A percentile compares a stretch with the other conserved stretches of the same genome.
Conservation (phyloP, 92 coral and sea anemone genomes). For the Umimayanthus kanabou region DNA sequence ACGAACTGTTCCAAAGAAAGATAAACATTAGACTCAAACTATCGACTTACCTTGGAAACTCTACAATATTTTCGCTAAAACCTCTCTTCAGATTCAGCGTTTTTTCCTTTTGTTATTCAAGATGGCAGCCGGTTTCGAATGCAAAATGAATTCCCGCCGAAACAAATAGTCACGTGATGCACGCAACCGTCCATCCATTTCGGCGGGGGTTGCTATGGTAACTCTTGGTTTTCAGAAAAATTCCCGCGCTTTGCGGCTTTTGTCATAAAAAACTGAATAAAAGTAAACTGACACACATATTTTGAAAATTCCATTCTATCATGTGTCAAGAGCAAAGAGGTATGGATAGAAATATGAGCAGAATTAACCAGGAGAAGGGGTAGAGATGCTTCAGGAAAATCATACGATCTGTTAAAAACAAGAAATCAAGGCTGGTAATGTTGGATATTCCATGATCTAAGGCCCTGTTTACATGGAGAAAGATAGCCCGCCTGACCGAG, state of each 20-base stretch:
- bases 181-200: slow-evolving; percentile 44
- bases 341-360: too few species aligned
- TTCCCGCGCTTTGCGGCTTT: slow-evolving; percentile 9
- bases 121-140: slow-evolving; percentile 95
- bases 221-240: neutral
- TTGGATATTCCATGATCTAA: too few species aligned
- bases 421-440: too few species aligned
- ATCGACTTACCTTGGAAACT: slow-evolving; percentile 25
- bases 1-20: neutral
- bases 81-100: slow-evolving; percentile 31
- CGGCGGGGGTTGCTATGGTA: slow-evolving; percentile 42
- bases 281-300: too few species aligned
- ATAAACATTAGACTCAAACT: neutral
- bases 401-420: too few species aligned
- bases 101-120: slow-evolving; percentile 75
- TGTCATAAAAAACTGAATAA: too few species aligned
- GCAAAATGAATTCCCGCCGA: slow-evolving; percentile 96
- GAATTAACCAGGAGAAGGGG: too few species aligned
- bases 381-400: too few species aligned
- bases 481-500: too few species aligned
- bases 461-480: too few species aligned
- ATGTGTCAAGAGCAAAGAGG: too few species aligned
- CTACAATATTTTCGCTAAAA: slow-evolving; percentile 24
- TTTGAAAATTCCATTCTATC: too few species aligned
- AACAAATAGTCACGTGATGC: slow-evolving; percentile 87